Conservation (phyloP, 2,113 vertebrate genomes). For the Gallinago media region DNA sequence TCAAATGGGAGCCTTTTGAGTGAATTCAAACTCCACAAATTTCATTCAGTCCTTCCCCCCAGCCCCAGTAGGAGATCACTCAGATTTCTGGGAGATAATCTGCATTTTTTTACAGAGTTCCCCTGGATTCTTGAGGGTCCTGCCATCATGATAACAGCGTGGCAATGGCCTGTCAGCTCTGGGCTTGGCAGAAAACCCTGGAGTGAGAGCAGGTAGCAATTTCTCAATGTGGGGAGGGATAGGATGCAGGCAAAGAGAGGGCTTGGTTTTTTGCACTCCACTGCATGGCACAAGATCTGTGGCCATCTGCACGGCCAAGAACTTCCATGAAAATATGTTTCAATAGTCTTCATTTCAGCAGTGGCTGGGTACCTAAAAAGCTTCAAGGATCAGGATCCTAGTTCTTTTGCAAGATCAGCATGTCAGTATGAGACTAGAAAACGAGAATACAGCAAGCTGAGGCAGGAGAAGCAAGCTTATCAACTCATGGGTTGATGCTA, state of each 20-base stretch:
- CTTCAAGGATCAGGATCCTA: neutral
- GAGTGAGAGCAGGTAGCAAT: neutral
- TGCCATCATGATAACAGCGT: neutral
- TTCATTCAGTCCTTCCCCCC: neutral
- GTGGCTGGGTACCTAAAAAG: neutral
- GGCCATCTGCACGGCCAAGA: neutral
- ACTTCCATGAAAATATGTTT: neutral
- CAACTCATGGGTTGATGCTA: rapidly evolving
- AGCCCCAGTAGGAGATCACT: neutral
- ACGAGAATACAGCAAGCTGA: neutral
- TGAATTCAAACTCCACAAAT: neutral
- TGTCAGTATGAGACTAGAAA: neutral
- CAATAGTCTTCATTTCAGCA: neutral
- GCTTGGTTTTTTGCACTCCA: neutral
- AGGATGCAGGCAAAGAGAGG: neutral
- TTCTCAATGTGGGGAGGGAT: rapidly evolving
- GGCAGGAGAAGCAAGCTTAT: neutral
- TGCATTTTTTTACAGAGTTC: neutral
- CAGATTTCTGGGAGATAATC: neutral
- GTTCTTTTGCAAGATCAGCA: neutral
- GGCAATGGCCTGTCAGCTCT: neutral
- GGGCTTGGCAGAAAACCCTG: neutral
- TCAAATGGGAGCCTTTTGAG: neutral
- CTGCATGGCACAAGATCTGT: neutral
- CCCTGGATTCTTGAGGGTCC: neutral